Evolutionary conservation across 1,140 invertebrate species (phyloP), one percentile per base, ranked within the genome.

Genomic region (Apis florea): DNA sequence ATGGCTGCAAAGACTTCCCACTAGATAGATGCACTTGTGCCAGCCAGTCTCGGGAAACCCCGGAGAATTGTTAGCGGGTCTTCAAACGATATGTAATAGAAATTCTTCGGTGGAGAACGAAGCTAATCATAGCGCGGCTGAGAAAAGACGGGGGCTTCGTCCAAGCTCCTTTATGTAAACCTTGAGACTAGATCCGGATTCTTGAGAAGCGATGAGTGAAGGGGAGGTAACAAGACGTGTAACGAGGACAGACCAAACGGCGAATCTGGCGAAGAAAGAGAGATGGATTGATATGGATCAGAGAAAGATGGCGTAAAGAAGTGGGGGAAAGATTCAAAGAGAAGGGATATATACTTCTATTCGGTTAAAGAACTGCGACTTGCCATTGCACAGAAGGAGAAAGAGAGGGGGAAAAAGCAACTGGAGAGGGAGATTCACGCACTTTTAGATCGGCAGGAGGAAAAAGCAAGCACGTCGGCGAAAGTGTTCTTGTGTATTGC

Each of bases 171-270:
- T 92, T 92, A 92, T 91, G 88, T 92, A 92, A 93, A 92, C 91
- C 92, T 93, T 92, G 91, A 93, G 90, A 85, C 89, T 90, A 92
- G 92, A 92, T 92, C 92, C 92, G 92, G 92, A 92, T 93, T 93
- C 92, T 91, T 90, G 80, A 80, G 83, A 80, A 84, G 84, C 84
- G 86, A 83, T 77, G 59, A 40, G 59, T 66, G 75, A 66, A 66
- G 76, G 72, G 73, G 71, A 80, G 80, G 56, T 17, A 47, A n/a
- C 51, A 17, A 59, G 56, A 40, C 49, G 26, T 24, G 40, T 13
- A 13, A 59, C 21, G 26, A 31, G 61, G 58, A 68, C 49, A 21
- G 70, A 85, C 61, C 72, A 71, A 89, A 77, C 13, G 74, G 70
- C 68, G 82, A 70, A 81, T 19, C 82, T 69, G 61, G 76, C 61